Evolutionary conservation across 1,140 invertebrate species (phyloP).

Genomic region (Pogonomyrmex barbatus): DNA sequence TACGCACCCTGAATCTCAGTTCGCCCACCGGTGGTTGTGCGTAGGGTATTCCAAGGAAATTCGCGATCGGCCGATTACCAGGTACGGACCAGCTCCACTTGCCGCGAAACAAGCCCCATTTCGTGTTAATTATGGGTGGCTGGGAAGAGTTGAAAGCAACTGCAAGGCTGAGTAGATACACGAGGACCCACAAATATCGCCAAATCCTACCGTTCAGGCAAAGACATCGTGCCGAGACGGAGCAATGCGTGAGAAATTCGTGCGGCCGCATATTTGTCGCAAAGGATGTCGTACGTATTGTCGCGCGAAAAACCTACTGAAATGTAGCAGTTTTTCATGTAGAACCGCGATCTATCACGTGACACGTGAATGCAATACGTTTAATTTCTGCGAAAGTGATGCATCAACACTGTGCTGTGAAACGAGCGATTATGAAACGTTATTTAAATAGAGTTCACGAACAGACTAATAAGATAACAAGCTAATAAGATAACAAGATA

Average conservation of each 20-base stretch:
- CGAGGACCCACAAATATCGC: background rate
- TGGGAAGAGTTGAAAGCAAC: background rate
- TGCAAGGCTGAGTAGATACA: background rate
- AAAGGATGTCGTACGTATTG: too few relatives aligned
- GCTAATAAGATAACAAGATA: too few relatives aligned
- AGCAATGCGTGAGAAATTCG: background rate
- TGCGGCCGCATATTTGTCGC: background rate
- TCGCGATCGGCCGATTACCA: conserved; percentile 62
- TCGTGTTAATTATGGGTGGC: conserved; percentile 64
- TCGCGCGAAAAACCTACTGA: background rate
- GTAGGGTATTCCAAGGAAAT: conserved; percentile 82
- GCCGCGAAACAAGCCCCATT: conserved; percentile 77
- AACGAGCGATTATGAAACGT: too few relatives aligned
- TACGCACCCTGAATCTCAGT: conserved; percentile 80
- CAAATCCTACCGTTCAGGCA: background rate
- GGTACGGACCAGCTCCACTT: conserved; percentile 71
- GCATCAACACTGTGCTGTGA: too few relatives aligned
- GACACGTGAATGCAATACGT: too few relatives aligned
- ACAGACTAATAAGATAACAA: too few relatives aligned
- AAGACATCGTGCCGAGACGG: too few relatives aligned
- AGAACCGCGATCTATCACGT: background rate
- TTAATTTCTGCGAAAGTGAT: background rate
- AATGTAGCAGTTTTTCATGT: background rate
- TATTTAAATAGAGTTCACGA: too few relatives aligned
- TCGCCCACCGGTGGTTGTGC: conserved; percentile 78